phyloP scores from a whole-genome alignment of 2,113 vertebrate genomes.

The Corynorhinus townsendii region DNA sequence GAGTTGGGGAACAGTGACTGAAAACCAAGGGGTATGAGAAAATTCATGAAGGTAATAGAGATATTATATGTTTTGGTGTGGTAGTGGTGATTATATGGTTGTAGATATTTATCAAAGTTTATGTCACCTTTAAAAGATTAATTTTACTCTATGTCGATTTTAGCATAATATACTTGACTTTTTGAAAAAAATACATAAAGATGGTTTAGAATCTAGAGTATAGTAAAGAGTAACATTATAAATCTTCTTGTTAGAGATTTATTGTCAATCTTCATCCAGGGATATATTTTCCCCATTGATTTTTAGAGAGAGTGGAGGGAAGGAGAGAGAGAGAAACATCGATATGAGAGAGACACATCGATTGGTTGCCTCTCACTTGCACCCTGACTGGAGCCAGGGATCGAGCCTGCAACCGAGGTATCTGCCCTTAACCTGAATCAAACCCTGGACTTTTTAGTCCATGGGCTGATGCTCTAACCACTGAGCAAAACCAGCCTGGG shows the following conservation, averaged over 20 bases:
- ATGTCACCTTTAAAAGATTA: neutral
- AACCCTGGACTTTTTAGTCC: no score
- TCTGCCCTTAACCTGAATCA: no score
- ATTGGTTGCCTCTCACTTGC: no score
- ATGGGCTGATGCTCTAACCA: no score
- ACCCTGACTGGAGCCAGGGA: no score
- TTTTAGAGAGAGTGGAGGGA: no score
- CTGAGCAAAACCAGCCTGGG: no score
- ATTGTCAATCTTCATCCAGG: no score
- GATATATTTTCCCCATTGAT: no score
- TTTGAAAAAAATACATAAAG: neutral
- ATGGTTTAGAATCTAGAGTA: neutral
- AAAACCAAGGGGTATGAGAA: neutral
- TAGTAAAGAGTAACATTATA: fast-evolving
- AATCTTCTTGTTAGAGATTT: neutral
- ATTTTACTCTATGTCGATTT: neutral
- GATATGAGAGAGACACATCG: no score
- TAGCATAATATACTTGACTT: neutral
- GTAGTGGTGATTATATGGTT: neutral
- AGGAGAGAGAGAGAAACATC: no score
- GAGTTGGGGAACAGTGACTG: fast-evolving
- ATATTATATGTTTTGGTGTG: neutral
- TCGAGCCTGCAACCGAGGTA: no score
- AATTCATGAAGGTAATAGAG: neutral
- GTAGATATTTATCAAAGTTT: neutral